Evolutionary conservation across 2,888 invertebrate species (phyloP).

Genomic region (Crepidodera aurea): DNA sequence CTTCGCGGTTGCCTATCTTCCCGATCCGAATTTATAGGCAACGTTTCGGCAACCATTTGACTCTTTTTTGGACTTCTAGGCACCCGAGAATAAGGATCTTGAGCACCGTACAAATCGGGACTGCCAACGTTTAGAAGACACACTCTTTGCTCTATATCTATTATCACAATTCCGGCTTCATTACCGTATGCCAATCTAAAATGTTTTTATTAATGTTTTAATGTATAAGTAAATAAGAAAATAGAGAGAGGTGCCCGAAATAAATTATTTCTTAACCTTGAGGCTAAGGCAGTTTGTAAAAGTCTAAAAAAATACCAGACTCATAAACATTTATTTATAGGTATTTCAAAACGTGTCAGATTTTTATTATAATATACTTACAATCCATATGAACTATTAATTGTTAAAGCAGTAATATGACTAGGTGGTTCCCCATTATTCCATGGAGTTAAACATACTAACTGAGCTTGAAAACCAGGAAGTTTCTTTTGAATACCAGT

Average conservation of each 20-base stretch:
- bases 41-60: slow-evolving; percentile 61
- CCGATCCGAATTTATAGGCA: slow-evolving; percentile 56
- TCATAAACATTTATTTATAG: too few relatives aligned
- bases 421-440: slow-evolving; percentile 80
- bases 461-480: slow-evolving; percentile 96
- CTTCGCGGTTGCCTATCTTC: slow-evolving; percentile 73
- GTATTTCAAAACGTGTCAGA: too few relatives aligned
- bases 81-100: slow-evolving; percentile 83
- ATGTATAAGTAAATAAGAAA: too few relatives aligned
- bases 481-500: slow-evolving; percentile 83
- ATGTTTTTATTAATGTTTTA: too few relatives aligned
- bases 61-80: slow-evolving; percentile 60
- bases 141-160: slow-evolving; percentile 91
- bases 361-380: slow-evolving; percentile 70
- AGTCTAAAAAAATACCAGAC: too few relatives aligned
- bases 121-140: slow-evolving; percentile 89
- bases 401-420: slow-evolving; percentile 86
- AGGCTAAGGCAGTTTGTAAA: too few relatives aligned
- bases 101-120: slow-evolving; percentile 88
- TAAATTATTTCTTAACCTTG: too few relatives aligned
- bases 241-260: too few relatives aligned
- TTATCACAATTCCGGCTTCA: slow-evolving; percentile 93
- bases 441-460: slow-evolving; percentile 92
- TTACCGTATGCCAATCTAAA: slow-evolving; percentile 95
- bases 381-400: slow-evolving; percentile 98